Evolutionary conservation across 2,113 vertebrate species (phyloP), one percentile per base, ranked within the genome.

Genomic region (Pachyramphus minor): DNA sequence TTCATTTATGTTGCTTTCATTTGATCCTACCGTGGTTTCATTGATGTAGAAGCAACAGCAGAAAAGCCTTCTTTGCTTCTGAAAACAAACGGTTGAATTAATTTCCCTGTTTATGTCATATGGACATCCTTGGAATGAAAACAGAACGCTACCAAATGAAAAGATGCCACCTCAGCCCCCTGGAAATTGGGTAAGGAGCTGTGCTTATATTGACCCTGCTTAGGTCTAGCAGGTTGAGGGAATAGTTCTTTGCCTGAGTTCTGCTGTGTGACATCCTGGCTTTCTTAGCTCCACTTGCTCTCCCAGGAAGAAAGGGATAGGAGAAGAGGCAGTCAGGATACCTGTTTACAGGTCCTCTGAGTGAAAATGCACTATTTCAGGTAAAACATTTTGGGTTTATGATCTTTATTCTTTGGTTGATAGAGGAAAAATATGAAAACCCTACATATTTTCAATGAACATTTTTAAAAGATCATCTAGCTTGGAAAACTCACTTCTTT

Each of bases 131-230:
- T 17, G 14, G 39, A 69, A 86, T 37, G 44, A 72, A 90, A 90
- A 52, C 27, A 30, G 20, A 58, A 30, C 0, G 0, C 18, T 56
- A 27, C 11, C 1, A 3, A 53, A 47, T 12, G 6, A 59, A 45
- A 50, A 63, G 41, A 45, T 49, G 47, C 3, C 41, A 73, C 41
- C 18, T 76, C 21, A 59, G 13, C 6, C 41, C 30, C 9, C 11
- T 49, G 59, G 28, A 44, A 89, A 52, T 6, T 11, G 11, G 19
- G 18, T 6, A 2, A 35, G 16, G 2, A 44, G 12, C 14, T 63
- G 42, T 17, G 68, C 25, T 33, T 77, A 2, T 5, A 35, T 0
- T 44, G 49, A n/a, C 14, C 39, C 56, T 69, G 37, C 19, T 58
- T 6, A 45, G 35, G 19, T 67, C 42, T 14, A 83, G 35, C 19